Percentiles rank a stretch among this genome's conserved stretches.
These are phyloP conservation scores for Watsonalla binaria DNA, from an alignment of 2,888 invertebrate species.

Conservation along the genomic window DNA sequence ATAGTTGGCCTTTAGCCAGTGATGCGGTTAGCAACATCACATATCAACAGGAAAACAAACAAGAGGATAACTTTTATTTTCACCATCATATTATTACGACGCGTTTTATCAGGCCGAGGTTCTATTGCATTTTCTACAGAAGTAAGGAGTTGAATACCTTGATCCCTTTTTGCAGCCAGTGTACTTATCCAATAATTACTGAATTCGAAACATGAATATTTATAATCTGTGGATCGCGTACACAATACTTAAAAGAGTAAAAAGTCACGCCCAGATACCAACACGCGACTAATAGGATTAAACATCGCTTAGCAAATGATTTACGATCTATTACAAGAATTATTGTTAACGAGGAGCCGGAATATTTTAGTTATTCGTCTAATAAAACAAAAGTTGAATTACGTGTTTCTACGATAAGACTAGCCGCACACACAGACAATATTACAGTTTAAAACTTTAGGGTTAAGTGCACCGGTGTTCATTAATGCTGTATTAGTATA, in stretches of 20 bases:
- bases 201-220: neutral
- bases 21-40: slow-evolving; percentile 39
- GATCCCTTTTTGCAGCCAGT: neutral
- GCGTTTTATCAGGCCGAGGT: neutral
- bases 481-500: too few species aligned
- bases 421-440: too few species aligned
- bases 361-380: too few species aligned
- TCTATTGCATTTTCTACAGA: neutral
- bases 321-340: neutral
- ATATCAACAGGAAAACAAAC: slow-evolving; percentile 32
- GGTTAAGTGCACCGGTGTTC: too few species aligned
- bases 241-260: neutral
- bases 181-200: neutral
- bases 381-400: too few species aligned
- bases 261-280: neutral
- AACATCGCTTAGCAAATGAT: neutral
- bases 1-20: slow-evolving; percentile 48
- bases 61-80: slow-evolving; percentile 25
- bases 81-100: slow-evolving; percentile 6
- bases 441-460: too few species aligned
- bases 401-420: too few species aligned
- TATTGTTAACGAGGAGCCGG: too few species aligned
- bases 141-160: neutral
- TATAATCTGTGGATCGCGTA: neutral
- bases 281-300: neutral